phyloP scores from a whole-genome alignment of 2,888 invertebrate species.

The Hedya salicella region DNA sequence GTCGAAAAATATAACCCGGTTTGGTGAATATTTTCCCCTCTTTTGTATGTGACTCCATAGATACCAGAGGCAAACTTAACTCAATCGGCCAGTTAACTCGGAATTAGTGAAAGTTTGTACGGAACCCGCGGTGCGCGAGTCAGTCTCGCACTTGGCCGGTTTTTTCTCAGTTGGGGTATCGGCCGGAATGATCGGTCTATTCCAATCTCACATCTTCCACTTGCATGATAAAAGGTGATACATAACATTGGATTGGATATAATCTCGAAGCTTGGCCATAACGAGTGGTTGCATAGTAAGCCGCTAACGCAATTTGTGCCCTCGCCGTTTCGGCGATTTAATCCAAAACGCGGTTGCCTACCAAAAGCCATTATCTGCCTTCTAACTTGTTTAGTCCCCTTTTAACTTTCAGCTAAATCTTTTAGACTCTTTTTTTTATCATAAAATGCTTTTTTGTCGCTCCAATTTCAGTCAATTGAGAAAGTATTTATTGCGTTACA shows the following conservation, averaged over 20 bases:
- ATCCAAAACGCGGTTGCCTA: conserved; percentile 64
- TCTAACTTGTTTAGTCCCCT: conserved; percentile 76
- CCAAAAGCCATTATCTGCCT: conserved; percentile 75
- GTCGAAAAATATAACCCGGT: too few relatives aligned
- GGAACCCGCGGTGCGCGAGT: too few relatives aligned
- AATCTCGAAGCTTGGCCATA: conserved; percentile 20
- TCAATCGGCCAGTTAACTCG: too few relatives aligned
- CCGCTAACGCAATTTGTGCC: conserved; percentile 20
- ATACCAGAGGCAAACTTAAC: too few relatives aligned
- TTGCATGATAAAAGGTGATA: too few relatives aligned
- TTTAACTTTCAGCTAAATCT: conserved; percentile 68
- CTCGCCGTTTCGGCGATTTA: conserved; percentile 67
- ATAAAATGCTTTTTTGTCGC: conserved; percentile 24
- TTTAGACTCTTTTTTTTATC: conserved; percentile 43
- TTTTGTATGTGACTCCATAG: too few relatives aligned
- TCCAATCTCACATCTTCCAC: too few relatives aligned
- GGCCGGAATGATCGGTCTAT: too few relatives aligned
- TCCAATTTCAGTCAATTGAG: conserved; percentile 10
- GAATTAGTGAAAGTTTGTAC: too few relatives aligned
- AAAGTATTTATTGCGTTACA: not conserved
- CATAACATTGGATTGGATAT: conserved; percentile 1
- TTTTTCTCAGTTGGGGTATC: too few relatives aligned
- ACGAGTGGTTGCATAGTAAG: conserved; percentile 29
- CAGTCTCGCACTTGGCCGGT: too few relatives aligned
- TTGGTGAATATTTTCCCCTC: too few relatives aligned